These are phyloP conservation scores for Desoria tigrina DNA, from an alignment of 2,888 invertebrate genomes.

Conservation along the genomic window DNA sequence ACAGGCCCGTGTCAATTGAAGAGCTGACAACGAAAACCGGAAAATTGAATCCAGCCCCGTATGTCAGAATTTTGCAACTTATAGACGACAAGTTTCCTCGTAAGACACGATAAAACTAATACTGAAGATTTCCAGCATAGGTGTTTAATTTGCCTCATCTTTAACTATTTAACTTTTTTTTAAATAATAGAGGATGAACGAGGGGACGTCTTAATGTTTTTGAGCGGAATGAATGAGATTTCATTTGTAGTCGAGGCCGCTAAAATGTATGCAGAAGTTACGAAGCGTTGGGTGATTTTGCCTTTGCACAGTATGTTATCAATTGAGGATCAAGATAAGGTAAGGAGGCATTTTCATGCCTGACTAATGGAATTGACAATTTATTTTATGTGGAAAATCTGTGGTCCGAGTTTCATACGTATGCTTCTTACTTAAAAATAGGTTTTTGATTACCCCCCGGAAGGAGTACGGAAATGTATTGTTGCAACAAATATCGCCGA, in stretches of 20 bases:
- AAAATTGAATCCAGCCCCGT: slow-evolving; percentile 88
- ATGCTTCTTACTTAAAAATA: slow-evolving; percentile 55
- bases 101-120: slow-evolving; percentile 58
- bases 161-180: slow-evolving; percentile 16
- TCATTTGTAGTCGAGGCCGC: slow-evolving; percentile 82
- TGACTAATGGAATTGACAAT: too few species aligned
- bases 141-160: too few species aligned
- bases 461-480: slow-evolving; percentile 92
- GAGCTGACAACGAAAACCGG: slow-evolving; percentile 67
- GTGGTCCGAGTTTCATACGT: not conserved
- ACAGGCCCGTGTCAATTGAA: slow-evolving; percentile 70
- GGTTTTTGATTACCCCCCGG: slow-evolving; percentile 93
- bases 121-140: too few species aligned
- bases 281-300: slow-evolving; percentile 85
- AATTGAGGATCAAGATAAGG: slow-evolving; percentile 93
- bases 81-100: slow-evolving; percentile 86
- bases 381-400: slow-evolving; percentile 2
- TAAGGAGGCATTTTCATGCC: too few species aligned
- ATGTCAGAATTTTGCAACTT: slow-evolving; percentile 84
- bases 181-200: slow-evolving; percentile 69
- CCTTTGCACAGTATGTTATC: slow-evolving; percentile 91
- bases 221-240: slow-evolving; percentile 93
- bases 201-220: slow-evolving; percentile 91
- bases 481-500: slow-evolving; percentile 98
- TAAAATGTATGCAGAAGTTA: slow-evolving; percentile 73